Evolutionary conservation across 1,140 invertebrate genomes (phyloP).

Genomic region (Thaumetopoea pityocampa): DNA sequence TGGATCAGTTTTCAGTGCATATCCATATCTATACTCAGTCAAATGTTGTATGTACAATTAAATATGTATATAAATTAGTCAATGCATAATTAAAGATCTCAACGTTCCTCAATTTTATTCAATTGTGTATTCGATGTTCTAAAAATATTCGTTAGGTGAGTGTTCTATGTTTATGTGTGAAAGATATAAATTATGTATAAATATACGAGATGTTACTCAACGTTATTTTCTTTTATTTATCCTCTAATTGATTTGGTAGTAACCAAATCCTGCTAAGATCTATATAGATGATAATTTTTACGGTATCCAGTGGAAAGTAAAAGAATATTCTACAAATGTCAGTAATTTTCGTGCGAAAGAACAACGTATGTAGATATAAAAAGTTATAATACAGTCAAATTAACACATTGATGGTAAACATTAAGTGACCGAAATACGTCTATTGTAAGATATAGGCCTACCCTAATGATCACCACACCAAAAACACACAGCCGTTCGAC

Average conservation of each 20-base stretch:
- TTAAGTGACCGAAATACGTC: no score
- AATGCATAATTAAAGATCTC: conserved; percentile 27
- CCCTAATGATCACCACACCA: no score
- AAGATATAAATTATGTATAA: conserved; percentile 41
- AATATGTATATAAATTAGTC: conserved; percentile 12
- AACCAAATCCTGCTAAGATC: background rate
- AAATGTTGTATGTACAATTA: conserved; percentile 2
- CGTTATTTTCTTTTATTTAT: conserved; percentile 22
- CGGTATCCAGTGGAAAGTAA: no score
- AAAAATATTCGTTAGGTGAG: conserved; percentile 29
- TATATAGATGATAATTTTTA: background rate
- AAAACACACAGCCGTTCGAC: no score
- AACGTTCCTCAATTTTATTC: conserved; percentile 30
- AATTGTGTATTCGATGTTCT: conserved; percentile 32
- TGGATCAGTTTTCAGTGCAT: background rate
- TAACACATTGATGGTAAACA: no score
- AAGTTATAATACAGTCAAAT: no score
- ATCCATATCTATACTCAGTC: background rate
- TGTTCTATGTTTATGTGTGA: conserved; percentile 37
- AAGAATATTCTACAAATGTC: no score
- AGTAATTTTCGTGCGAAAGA: no score
- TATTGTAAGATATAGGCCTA: no score
- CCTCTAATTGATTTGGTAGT: conserved; percentile 3
- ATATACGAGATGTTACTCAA: conserved; percentile 54
- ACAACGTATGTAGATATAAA: no score